Evolutionary conservation across 2,797 vertebrate genomes (phyloP).

Genomic region (Chelidonichthys spinosus): DNA sequence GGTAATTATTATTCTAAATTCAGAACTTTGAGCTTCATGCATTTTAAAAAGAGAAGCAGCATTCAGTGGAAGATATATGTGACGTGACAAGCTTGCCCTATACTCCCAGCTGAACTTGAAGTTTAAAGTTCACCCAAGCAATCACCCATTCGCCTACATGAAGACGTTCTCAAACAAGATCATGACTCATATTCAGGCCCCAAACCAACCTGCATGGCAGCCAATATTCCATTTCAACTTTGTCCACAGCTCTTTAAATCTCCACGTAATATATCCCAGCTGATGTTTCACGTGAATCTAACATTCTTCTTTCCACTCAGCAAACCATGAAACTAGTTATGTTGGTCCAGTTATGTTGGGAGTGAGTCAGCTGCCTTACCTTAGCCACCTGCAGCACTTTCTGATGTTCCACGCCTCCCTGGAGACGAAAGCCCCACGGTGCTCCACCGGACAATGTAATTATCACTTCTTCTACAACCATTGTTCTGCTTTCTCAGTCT

Average conservation of each 20-base stretch:
- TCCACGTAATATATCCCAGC: slow-evolving; percentile 36
- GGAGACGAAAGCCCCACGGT: slow-evolving; percentile 98
- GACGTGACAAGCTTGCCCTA: slow-evolving; percentile 5
- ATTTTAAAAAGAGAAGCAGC: slow-evolving; percentile 18
- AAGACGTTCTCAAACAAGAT: slow-evolving; percentile 56
- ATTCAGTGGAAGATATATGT: slow-evolving; percentile 20
- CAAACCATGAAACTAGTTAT: slow-evolving; percentile 24
- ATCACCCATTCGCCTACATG: slow-evolving; percentile 52
- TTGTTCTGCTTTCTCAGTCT: slow-evolving; percentile 68
- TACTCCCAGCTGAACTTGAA: slow-evolving; percentile 48
- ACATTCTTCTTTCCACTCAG: slow-evolving; percentile 29
- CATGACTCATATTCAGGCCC: slow-evolving; percentile 67
- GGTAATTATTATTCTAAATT: neutral
- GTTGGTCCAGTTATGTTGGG: slow-evolving; percentile 1
- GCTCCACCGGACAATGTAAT: slow-evolving; percentile 94
- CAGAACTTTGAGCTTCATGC: neutral
- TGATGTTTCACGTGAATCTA: slow-evolving; percentile 41
- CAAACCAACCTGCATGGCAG: slow-evolving; percentile 41
- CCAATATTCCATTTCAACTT: slow-evolving; percentile 63
- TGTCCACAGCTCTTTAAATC: slow-evolving; percentile 52
- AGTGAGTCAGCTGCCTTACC: slow-evolving; percentile 83
- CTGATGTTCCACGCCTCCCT: slow-evolving; percentile 94
- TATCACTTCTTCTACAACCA: slow-evolving; percentile 94
- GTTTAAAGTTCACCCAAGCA: slow-evolving; percentile 69
- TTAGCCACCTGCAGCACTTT: slow-evolving; percentile 97